These are phyloP conservation scores for Copsychus sechellarum DNA, from an alignment of 2,113 vertebrate species.

Conservation along the genomic window DNA sequence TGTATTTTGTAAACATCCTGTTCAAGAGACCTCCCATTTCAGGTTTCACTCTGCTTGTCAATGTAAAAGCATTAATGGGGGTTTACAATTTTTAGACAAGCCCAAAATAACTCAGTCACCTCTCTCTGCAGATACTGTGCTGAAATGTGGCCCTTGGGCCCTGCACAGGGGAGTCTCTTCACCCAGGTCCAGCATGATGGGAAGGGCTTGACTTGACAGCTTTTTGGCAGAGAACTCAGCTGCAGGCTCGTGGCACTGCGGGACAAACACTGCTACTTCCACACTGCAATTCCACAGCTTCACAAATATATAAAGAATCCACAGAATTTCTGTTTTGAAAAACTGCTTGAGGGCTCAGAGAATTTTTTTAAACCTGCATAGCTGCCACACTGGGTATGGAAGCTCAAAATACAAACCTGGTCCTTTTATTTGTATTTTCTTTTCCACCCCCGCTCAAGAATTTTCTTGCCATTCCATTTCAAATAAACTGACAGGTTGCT, in stretches of 20 bases:
- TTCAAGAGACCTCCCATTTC: background rate
- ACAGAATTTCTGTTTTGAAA: background rate
- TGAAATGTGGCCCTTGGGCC: background rate
- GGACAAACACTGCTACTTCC: conserved; percentile 19
- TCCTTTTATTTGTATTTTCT: background rate
- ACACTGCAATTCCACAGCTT: background rate
- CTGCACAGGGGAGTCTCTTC: background rate
- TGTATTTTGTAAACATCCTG: background rate
- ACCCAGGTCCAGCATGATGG: background rate
- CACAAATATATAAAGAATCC: conserved; percentile 33
- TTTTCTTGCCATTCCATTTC: background rate
- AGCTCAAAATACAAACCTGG: background rate
- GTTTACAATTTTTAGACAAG: conserved; percentile 6
- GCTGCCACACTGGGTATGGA: background rate
- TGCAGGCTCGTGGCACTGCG: background rate
- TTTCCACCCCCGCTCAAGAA: background rate
- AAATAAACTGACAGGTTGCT: background rate
- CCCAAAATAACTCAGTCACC: background rate
- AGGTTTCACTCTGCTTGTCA: background rate
- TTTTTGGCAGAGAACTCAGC: background rate
- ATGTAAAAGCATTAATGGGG: background rate
- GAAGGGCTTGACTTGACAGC: background rate
- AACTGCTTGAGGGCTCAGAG: background rate
- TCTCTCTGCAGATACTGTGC: background rate
- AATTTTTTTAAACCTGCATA: background rate